Evolutionary conservation across 64 coral and sea anemone genomes (phyloP), one percentile per base, ranked within the genome.

Genomic region (Pachyseris speciosa): DNA sequence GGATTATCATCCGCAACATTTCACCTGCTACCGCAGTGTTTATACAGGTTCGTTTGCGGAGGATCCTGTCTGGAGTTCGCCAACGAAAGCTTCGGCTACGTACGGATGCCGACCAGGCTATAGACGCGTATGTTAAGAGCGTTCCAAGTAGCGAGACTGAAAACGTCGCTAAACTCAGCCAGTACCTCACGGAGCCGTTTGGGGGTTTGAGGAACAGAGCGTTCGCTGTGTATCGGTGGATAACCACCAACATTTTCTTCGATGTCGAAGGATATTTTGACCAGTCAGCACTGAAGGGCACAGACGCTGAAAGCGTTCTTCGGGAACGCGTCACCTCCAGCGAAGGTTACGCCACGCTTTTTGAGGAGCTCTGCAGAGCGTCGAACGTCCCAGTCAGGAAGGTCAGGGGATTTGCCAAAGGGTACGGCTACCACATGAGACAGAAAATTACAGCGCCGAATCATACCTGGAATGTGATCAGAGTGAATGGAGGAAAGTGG

Each of bases 101-200:
- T 7, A 89, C 95, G 0, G 95, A 87, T 25, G 60, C 84, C 11
- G 95, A 97, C 17, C 83, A 70, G 20, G 59, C 71, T 30, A 77
- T 97, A 64, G 95, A 97, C 32, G 53, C 55, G 11, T 91, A 93
- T 45, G 95, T 97, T n/a, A 63, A 25, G 5, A 78, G 48, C 25
- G 94, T 87, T 34, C 95, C 95, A 2, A 64, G 41, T 34, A 59
- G 89, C 27, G 91, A 88, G 48, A 91, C 85, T 7, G 34, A 60
- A 11, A 86, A 28, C 37, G 52, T 94, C 22, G 84, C 44, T 33
- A 87, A 84, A 44, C 79, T 97, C 3, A 94, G 95, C 69, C 86
- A 93, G 26, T 97, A 97, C 49, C 95, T 97, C 25, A 89, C 95
- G 22, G 50, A 24, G 25, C 87, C 78, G 20, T 97, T 88, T 74